Conservation (phyloP, 2,113 vertebrate species). For the Oostethus manadensis region DNA sequence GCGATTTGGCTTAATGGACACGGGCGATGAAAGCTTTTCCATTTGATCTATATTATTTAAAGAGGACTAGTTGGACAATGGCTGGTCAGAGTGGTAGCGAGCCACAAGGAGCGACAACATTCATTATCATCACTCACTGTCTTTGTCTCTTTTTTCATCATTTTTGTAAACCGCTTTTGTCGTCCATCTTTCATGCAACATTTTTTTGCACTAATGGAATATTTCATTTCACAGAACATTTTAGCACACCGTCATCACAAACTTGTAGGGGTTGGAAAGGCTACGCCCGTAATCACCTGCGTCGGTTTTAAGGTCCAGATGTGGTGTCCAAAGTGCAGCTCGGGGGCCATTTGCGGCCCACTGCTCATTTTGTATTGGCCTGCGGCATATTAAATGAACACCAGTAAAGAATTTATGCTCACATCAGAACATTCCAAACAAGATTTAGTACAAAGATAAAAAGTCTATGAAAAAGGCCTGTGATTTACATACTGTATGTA, state of each 20-base stretch:
- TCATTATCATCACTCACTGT: slow-evolving; percentile 20
- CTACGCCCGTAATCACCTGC: no score
- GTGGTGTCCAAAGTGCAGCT: no score
- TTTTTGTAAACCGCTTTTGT: slow-evolving; percentile 24
- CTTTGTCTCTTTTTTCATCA: slow-evolving; percentile 14
- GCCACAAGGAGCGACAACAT: slow-evolving; percentile 12
- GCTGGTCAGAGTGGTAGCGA: slow-evolving; percentile 19
- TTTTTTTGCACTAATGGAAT: slow-evolving; percentile 29
- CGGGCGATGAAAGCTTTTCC: slow-evolving; percentile 39
- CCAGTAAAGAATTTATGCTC: no score
- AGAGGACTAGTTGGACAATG: slow-evolving; percentile 17
- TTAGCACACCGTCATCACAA: slow-evolving; percentile 13
- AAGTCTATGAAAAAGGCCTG: no score
- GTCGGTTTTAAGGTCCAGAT: no score
- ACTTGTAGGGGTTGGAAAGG: neutral
- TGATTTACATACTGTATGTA: no score
- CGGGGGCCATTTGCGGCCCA: no score
- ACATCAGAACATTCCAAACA: no score
- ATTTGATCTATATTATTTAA: slow-evolving; percentile 51
- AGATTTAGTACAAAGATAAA: no score
- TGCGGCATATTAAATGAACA: no score
- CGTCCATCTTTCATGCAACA: slow-evolving; percentile 13
- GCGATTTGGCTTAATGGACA: slow-evolving; percentile 50
- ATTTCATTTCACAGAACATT: slow-evolving; percentile 26
- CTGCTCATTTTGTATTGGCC: no score